Percentiles rank a stretch among this genome's conserved stretches.
Conservation (phyloP, 1,140 invertebrate genomes). For the Caenorhabditis inopinata region DNA sequence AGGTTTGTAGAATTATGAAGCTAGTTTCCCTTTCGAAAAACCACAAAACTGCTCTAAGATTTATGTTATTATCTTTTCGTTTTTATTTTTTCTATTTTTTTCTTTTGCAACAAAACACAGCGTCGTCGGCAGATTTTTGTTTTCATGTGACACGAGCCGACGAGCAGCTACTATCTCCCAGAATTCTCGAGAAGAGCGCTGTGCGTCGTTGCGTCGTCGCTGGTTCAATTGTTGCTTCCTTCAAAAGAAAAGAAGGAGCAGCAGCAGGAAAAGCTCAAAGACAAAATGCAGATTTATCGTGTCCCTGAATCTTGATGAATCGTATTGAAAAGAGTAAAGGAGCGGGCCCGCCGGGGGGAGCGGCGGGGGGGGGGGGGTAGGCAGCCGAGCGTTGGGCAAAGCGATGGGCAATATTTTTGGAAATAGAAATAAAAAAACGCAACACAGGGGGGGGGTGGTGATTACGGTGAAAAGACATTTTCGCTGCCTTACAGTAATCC, state of each 20-base stretch:
- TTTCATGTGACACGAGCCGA: too few relatives aligned
- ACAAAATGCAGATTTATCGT: conserved; percentile 31
- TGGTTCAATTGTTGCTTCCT: neutral
- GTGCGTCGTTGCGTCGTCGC: neutral
- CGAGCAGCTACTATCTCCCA: too few relatives aligned
- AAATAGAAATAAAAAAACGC: too few relatives aligned
- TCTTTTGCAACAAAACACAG: neutral
- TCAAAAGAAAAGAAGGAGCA: neutral
- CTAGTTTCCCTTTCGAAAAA: neutral
- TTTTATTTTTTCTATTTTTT: neutral
- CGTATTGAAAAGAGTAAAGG: neutral
- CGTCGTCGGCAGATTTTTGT: neutral
- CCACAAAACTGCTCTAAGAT: neutral
- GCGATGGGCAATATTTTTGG: too few relatives aligned
- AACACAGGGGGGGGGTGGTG: too few relatives aligned
- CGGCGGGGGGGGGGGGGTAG: too few relatives aligned
- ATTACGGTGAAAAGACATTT: too few relatives aligned
- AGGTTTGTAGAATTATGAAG: neutral
- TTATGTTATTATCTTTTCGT: conserved; percentile 27
- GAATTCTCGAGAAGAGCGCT: too few relatives aligned
- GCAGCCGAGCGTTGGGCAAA: too few relatives aligned
- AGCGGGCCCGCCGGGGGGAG: too few relatives aligned
- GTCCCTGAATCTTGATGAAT: conserved; percentile 24
- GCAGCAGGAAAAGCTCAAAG: neutral
- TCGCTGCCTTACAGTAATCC: too few relatives aligned